phyloP scores from a whole-genome alignment of 2,888 invertebrate genomes.

The Falcaria lacertinaria region DNA sequence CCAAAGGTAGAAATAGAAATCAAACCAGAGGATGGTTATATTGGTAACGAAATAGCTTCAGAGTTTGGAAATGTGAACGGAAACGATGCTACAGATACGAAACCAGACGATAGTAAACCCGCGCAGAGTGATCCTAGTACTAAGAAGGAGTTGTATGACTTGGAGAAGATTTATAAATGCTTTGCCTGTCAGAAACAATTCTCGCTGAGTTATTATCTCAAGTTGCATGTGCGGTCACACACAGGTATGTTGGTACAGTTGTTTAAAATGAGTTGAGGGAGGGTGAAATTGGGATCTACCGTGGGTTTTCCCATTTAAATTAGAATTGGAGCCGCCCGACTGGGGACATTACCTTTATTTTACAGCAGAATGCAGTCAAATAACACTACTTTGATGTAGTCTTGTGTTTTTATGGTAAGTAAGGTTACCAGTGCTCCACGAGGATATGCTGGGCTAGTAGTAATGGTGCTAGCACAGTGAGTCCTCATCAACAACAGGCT shows the following conservation, averaged over 20 bases:
- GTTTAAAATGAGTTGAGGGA: too few relatives aligned
- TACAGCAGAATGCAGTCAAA: too few relatives aligned
- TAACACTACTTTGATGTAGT: too few relatives aligned
- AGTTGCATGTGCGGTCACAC: conserved; percentile 66
- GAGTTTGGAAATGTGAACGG: conserved; percentile 24
- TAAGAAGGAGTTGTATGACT: conserved; percentile 25
- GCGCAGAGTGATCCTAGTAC: neutral
- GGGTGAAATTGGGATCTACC: too few relatives aligned
- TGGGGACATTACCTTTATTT: too few relatives aligned
- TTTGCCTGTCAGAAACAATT: conserved; percentile 68
- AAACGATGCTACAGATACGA: conserved; percentile 6
- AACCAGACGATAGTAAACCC: conserved; percentile 1
- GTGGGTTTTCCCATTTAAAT: too few relatives aligned
- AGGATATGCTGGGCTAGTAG: too few relatives aligned
- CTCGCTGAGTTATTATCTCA: conserved; percentile 63
- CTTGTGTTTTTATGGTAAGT: too few relatives aligned
- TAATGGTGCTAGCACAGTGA: too few relatives aligned
- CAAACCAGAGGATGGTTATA: conserved; percentile 68
- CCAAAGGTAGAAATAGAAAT: conserved; percentile 42
- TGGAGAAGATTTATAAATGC: conserved; percentile 68
- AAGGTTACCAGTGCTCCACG: too few relatives aligned
- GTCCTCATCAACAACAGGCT: too few relatives aligned
- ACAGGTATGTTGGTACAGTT: conserved; percentile 45
- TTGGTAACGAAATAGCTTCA: conserved; percentile 50
- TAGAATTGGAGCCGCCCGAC: too few relatives aligned